These are phyloP conservation scores for Phocides pigmalion DNA, from an alignment of 1,140 invertebrate genomes.

Conservation along the genomic window DNA sequence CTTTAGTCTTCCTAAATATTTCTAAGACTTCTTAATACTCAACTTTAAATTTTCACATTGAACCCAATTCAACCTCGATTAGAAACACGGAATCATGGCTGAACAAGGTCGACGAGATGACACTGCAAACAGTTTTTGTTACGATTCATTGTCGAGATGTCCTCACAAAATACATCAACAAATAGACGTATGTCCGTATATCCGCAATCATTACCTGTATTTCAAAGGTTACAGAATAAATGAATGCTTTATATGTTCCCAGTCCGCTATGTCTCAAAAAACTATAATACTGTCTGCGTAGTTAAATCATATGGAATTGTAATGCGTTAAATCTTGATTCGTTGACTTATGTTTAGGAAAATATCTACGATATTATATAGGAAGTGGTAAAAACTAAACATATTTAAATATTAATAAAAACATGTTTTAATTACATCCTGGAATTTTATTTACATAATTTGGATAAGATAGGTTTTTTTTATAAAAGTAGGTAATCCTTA, in stretches of 20 bases:
- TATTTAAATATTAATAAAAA: too few relatives aligned
- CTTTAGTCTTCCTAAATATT: too few relatives aligned
- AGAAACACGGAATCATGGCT: slow-evolving; percentile 59
- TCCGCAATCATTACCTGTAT: slow-evolving; percentile 32
- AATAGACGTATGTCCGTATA: slow-evolving; percentile 20
- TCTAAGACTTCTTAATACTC: too few relatives aligned
- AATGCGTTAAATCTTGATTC: too few relatives aligned
- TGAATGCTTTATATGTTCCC: not conserved
- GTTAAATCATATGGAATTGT: too few relatives aligned
- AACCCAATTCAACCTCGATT: slow-evolving; percentile 49
- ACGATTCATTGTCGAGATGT: slow-evolving; percentile 53
- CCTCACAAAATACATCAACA: slow-evolving; percentile 45
- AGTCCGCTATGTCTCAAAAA: not conserved
- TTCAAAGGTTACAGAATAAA: slow-evolving; percentile 15
- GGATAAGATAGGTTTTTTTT: too few relatives aligned
- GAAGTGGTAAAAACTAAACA: too few relatives aligned
- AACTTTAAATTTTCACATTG: not conserved
- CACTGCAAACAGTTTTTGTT: slow-evolving; percentile 60
- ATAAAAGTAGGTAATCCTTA: too few relatives aligned
- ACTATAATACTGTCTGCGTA: not conserved
- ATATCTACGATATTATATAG: too few relatives aligned
- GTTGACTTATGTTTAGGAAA: too few relatives aligned
- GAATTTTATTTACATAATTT: too few relatives aligned
- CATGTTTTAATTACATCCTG: too few relatives aligned
- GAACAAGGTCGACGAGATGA: slow-evolving; percentile 61